Evolutionary conservation across 2,888 invertebrate species (phyloP), one percentile per base, ranked within the genome.

Genomic region (Euplexia lucipara): DNA sequence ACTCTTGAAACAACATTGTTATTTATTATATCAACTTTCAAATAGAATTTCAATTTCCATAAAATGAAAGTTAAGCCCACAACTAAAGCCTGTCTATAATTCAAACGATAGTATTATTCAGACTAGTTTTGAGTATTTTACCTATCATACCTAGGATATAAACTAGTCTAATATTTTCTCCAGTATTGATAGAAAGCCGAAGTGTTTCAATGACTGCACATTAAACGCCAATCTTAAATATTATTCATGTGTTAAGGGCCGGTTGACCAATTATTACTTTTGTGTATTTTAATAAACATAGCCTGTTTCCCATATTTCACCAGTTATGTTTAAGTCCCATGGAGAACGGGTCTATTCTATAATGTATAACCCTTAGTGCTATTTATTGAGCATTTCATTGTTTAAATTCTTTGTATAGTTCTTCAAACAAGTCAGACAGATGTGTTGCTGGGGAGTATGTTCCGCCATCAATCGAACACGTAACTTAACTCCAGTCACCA

Each of bases 61-160:
- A 34, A 71, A 65, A 44, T 48, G 67, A 72, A 71, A 63, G 64
- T 47, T 35, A 35, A 22, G 30, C 47, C 32, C 10, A 64, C 47
- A 47, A 37, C 35, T 16, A 26, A 48, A 18, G 34, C 41, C 41
- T 47, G 30, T 58, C 35, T 48, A 30, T 44, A 45, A 51, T 69
- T 44, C 51, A 60, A 67, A 45, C 51, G 44, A 20, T 60, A 51
- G 16, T 51, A 45, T 20, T 69, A 60, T 67, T 39, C 34, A 60
- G 37, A 45, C 14, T 20, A 69, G 60, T 18, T 20, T 49, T 34
- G 20, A 49, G 37, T 20, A 45, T 26, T 37, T 51, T 45, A 20
- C 22, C 32, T 37, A 62, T 37, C 41, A 70, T 48, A 68, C 42
- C 41, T 62, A 48, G 62, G 22, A 4, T 9, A 54, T 69, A 69